Evolutionary conservation across 2,113 vertebrate genomes (phyloP).

Genomic region (Crypturellus undulatus): DNA sequence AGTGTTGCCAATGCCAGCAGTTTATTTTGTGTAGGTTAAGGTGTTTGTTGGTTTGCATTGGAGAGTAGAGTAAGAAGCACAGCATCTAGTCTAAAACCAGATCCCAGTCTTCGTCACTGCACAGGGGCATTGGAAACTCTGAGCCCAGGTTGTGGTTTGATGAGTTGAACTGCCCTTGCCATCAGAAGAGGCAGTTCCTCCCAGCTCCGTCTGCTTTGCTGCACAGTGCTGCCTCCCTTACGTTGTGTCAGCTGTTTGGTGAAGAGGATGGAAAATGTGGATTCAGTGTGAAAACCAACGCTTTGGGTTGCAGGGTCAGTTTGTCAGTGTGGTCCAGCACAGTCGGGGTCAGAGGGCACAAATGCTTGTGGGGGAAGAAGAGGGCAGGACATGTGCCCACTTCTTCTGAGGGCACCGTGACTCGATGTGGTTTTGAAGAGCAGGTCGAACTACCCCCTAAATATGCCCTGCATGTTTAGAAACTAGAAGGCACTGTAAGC

Average conservation of each 20-base stretch:
- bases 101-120: not conserved
- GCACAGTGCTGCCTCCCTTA: not conserved
- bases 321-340: not conserved
- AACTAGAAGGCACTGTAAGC: not conserved
- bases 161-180: not conserved
- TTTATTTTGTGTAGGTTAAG: not conserved
- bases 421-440: not conserved
- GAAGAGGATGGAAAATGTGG: not conserved
- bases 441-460: not conserved
- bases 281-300: rapidly evolving
- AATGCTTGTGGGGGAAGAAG: not conserved
- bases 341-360: not conserved
- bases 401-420: not conserved
- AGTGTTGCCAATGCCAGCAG: not conserved
- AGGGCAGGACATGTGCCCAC: not conserved
- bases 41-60: not conserved
- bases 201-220: not conserved
- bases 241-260: not conserved
- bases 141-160: not conserved
- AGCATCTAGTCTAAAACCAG: not conserved
- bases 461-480: not conserved
- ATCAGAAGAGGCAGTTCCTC: not conserved
- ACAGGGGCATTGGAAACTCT: not conserved
- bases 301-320: not conserved
- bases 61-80: not conserved